Evolutionary conservation across 2,113 vertebrate genomes (phyloP), one percentile per base, ranked within the genome.

Genomic region (Leptosomus discolor): DNA sequence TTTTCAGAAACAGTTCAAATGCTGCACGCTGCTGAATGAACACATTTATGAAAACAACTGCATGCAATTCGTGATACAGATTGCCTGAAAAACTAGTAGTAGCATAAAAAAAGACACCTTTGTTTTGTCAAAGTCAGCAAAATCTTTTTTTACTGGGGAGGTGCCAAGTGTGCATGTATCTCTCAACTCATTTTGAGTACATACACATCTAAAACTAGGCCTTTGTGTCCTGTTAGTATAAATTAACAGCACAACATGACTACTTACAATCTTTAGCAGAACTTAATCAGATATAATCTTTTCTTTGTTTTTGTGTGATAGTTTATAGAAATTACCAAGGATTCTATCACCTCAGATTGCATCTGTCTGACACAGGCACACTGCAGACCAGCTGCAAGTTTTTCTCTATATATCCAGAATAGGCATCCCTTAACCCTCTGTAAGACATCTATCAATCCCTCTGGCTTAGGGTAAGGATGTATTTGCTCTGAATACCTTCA

Each of bases 331-430:
- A 19, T 50, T 41, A n/a, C 29, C n/a, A 63, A n/a, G 30, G 54
- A 16, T 50, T 96, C 14, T 80, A 1, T 27, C 4, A 21, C 41
- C 37, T 85, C 26, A 27, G 53, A 67, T 30, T 54, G 45, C 11
- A 39, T 64, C 9, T 37, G 11, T 43, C 29, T 88, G 78, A 54
- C 15, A 36, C 15, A 43, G 15, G 56, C 30, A 50, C 5, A 4
- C 9, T 45, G 34, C 12, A 70, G n/a, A 50, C 17, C 11, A 64
- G 15, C 60, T 74, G 15, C 22, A 65, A 34, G 15, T 8, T 78
- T 74, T 92, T 51, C 43, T 3, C 0, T 57, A 6, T 45, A 20
- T 65, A 30, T 41, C 8, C 18, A 6, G 1, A 19, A 5, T 4
- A 57, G 19, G 7, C 19, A 53, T 53, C 24, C 19, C 17, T 51